phyloP scores from a whole-genome alignment of 2,797 vertebrate genomes.

The Tachyglossus aculeatus region DNA sequence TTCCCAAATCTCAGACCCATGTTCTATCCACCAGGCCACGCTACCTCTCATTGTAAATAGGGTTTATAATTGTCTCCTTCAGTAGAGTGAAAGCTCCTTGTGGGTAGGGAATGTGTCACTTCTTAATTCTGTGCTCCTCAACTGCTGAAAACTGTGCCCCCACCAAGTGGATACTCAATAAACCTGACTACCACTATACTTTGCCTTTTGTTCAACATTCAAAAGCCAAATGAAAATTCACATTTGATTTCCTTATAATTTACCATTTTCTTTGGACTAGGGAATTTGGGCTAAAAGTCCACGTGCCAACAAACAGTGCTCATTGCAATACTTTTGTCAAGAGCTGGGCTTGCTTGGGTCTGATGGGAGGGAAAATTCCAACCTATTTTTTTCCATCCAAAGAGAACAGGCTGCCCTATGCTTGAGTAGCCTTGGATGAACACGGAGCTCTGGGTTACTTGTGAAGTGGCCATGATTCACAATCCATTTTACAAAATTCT shows the following conservation, averaged over 20 bases:
- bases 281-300: not conserved
- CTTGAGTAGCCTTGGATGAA: not conserved
- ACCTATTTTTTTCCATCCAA: not conserved
- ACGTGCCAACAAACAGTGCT: not conserved
- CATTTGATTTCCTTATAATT: conserved; percentile 4
- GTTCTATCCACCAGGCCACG: not conserved
- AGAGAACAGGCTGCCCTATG: not conserved
- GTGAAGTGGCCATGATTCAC: not conserved
- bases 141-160: not conserved
- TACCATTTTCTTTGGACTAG: not conserved
- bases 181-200: not conserved
- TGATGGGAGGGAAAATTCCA: no score
- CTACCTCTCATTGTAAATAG: not conserved
- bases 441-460: not conserved
- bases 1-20: no score
- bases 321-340: no score
- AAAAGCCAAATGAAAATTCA: not conserved
- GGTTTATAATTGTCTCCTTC: not conserved
- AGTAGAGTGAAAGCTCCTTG: not conserved
- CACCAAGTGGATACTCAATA: no score
- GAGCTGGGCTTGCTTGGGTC: not conserved
- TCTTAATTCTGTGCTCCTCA: not conserved
- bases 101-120: no score
- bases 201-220: not conserved
- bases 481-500: not conserved